phyloP scores from a whole-genome alignment of 1,140 invertebrate species.

The Tetramorium simillimum region DNA sequence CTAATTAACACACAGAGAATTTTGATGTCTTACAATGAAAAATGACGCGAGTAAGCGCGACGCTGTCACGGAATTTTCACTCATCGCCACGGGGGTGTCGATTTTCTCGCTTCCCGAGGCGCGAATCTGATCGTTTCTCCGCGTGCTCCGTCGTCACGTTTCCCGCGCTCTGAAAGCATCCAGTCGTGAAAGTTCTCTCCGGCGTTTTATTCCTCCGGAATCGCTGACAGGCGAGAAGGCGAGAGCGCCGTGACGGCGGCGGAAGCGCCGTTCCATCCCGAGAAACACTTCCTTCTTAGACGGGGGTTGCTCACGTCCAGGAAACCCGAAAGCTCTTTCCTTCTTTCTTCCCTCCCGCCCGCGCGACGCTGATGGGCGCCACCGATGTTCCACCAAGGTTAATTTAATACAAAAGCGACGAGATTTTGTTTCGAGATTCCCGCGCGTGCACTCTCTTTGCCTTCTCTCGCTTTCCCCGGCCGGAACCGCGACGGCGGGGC shows the following conservation, averaged over 20 bases:
- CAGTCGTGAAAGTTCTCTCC: conserved; percentile 49
- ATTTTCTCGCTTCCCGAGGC: conserved; percentile 30
- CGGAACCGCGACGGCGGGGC: neutral
- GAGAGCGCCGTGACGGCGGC: neutral
- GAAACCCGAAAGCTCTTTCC: conserved; percentile 9
- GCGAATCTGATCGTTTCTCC: conserved; percentile 18
- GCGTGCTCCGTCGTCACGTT: conserved; percentile 11
- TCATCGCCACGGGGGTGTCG: conserved; percentile 23
- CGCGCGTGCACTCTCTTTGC: neutral
- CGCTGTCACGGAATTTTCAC: neutral
- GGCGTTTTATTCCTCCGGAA: conserved; percentile 18
- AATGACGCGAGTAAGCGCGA: neutral
- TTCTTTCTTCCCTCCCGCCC: neutral
- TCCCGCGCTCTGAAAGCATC: conserved; percentile 25
- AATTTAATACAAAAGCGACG: conserved; percentile 47
- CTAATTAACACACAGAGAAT: neutral
- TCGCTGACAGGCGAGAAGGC: neutral
- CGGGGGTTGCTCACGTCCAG: conserved; percentile 19
- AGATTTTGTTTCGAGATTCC: conserved; percentile 19
- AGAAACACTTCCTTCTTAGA: conserved; percentile 27
- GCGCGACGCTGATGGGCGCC: neutral
- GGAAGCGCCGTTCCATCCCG: neutral
- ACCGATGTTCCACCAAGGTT: conserved; percentile 18
- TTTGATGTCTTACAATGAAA: conserved; percentile 12
- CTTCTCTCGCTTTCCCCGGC: neutral